Evolutionary conservation across 2,888 invertebrate species (phyloP), one percentile per base, ranked within the genome.

Genomic region (Frankliniella fusca): DNA sequence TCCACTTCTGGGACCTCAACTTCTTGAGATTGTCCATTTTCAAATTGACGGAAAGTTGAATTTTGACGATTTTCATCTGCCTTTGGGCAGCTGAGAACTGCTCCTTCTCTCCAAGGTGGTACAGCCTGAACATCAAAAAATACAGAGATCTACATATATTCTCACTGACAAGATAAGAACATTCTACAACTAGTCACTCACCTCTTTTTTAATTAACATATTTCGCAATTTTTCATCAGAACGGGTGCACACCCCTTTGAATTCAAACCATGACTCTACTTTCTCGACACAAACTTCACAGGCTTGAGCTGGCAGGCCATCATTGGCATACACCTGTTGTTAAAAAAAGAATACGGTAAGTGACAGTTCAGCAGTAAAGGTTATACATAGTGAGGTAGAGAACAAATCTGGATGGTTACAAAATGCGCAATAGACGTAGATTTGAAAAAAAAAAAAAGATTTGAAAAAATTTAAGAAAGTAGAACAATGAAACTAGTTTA

Each of bases 251-350:
- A 90, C 90, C 84, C 90, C 87, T 81, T 90, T 88, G 82, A 93
- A 88, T 85, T 92, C 91, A 85, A 92, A 91, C 92, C 92, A 93
- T 0, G 92, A 91, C 82, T 93, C 86, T 80, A 94, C 86, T 0
- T 92, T 92, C 83, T 90, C 90, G 0, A 91, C 90, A 86, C 94
- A 94, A 84, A 91, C 91, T 87, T 90, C 91, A 88, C 94, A 94
- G 84, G 93, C 88, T 84, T 91, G 90, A 80, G 89, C 86, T 0
- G 93, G 93, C 83, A 93, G 87, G 18, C 86, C 87, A 85, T 93
- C 93, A 0, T 85, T 85, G 83, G 87, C 86, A 0, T 87, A 85
- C n/a, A 92, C 89, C 92, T 92, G 86, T 3, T 83, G 85, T 81
- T 18, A 76, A 82, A 81, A 27, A 81, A 79, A 54, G 49, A 70